Base-by-base conservation (phyloP, 2,888 invertebrate genomes). In the Aleiodes testaceus region DNA sequence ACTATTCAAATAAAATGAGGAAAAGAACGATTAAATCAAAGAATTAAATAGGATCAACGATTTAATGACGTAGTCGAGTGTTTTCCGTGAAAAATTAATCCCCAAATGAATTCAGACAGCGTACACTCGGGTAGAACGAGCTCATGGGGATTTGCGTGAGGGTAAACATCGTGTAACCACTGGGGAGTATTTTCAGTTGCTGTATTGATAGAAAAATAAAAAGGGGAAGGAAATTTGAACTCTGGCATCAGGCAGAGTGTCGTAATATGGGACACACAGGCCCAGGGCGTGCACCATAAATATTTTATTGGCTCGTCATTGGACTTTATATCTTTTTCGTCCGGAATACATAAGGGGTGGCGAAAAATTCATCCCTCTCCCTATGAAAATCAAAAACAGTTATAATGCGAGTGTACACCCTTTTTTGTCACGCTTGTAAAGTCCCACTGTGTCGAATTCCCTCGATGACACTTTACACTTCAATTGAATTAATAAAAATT, bases 301-400 rank as follows among this genome's bases (percentile, higher is more conserved):
- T 87, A 86, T 87, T 86, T 87, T 85, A 86, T 87, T 86, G 84
- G 84, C 84, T 82, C 84, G 82, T 86, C 81, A 80, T 82, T 82
- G 80, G 82, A 83, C 81, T 85, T 85, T 83, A 82, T 84, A 78
- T 63, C n/a, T 45, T 42, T 16, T 63, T 44, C 69, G 74, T 26
- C 59, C 44, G 30, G 55, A 68, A 72, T 66, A 53, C 64, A 66
- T 70, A 59, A 55, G 49, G 53, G 52, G 75, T 66, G 18, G n/a
- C 55, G 44, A 59, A 30, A 68, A 6, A 30, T 16, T 16, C 4
- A 14, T 30, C 14, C 16, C 26, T 59, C 49, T n/a, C 44, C 61
- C 36, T 26, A 11, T n/a, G 16, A n/a, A n/a, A n/a, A 22, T 14
- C 63, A 22, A 63, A 45, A 45, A 44, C n/a, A 20, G 6, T 16